Evolutionary conservation across 92 coral and sea anemone genomes (phyloP), one percentile per base, ranked within the genome.

Genomic region (Pocillopora grandis): DNA sequence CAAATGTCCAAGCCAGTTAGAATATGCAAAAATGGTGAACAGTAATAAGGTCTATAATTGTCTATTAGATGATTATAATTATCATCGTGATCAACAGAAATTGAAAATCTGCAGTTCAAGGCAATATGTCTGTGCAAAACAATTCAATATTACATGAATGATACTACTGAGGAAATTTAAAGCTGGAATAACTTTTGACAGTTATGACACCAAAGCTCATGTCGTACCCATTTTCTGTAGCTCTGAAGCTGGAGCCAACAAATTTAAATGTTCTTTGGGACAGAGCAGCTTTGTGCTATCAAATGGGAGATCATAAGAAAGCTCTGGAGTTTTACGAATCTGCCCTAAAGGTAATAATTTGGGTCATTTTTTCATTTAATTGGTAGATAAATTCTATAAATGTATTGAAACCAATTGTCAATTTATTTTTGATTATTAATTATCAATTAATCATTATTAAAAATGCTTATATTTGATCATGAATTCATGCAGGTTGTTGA

Each of bases 261-360:
- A 92, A 94, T 81, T 62, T 92, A 16, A 90, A 88, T 61, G 76
- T 97, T 48, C 74, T 94, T 36, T 94, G 94, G 95, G 96, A 91
- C 62, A 90, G 91, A 84, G 99, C 97, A 42, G 96, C 99, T 14
- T 76, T 97, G 77, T 89, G 90, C 65, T 95, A 92, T 77, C 94
- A 94, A 60, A 89, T 97, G 91, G 90, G 89, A 21, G 95, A 92
- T 55, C 73, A 84, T 15, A 97, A 97, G 91, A 97, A 97, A 82
- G 94, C 95, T 23, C 80, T 91, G 90, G 99, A 97, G 65, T 89
- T 82, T 61, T 97, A 90, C 80, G 94, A 92, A 81, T 80, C 84
- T 13, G 88, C 90, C 49, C 73, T 91, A 27, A 91, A 91, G 94
- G 98, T 95, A 62, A 85, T 64, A 61, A 61, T 18, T 62, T 18